Conservation (phyloP, 2,113 vertebrate species). For the Tinamus guttatus region DNA sequence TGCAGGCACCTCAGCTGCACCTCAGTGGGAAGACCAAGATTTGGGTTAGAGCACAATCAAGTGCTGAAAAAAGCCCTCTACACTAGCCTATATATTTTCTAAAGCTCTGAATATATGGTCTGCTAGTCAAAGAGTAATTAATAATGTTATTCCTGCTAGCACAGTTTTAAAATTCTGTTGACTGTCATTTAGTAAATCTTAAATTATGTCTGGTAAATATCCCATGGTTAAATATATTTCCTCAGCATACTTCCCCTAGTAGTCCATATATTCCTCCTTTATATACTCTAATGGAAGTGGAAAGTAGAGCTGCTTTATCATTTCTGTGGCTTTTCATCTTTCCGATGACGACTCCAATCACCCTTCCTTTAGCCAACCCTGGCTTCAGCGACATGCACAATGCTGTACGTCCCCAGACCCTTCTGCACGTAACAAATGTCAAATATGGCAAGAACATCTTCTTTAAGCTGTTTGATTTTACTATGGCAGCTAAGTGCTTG, state of each 20-base stretch:
- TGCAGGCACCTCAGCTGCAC: neutral
- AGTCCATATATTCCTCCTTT: too few relatives aligned
- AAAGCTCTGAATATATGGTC: neutral
- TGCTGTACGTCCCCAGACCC: neutral
- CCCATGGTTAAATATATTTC: neutral
- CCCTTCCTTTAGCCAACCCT: neutral
- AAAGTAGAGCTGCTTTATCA: neutral
- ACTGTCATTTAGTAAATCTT: too few relatives aligned
- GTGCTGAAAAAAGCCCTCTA: neutral
- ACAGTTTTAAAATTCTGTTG: neutral
- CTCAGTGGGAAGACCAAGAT: neutral
- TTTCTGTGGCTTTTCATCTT: neutral
- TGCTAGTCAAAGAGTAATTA: neutral
- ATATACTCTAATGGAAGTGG: neutral
- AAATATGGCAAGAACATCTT: neutral
- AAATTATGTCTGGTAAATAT: neutral
- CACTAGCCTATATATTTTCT: neutral
- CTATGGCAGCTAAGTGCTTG: neutral
- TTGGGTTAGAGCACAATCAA: neutral
- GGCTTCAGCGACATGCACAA: neutral
- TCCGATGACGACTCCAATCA: neutral
- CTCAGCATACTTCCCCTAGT: neutral
- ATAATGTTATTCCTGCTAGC: neutral
- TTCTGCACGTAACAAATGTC: neutral
- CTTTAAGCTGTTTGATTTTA: neutral